These are phyloP conservation scores for Leuctra nigra DNA, from an alignment of 2,888 invertebrate species.

Conservation along the genomic window DNA sequence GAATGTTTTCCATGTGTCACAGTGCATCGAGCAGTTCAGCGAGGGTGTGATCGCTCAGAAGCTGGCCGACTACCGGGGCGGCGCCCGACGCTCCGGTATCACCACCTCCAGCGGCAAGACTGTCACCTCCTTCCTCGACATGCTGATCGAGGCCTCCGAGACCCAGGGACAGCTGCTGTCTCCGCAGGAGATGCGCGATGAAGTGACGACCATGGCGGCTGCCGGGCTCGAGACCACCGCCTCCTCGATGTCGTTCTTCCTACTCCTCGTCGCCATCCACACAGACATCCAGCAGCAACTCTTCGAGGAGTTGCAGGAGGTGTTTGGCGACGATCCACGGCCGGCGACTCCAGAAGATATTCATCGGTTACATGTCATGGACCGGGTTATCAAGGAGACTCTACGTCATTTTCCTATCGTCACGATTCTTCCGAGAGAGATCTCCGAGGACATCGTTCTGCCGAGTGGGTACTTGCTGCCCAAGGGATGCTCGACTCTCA, in stretches of 20 bases:
- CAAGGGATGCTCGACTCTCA: slow-evolving; percentile 3
- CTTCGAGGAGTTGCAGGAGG: neutral
- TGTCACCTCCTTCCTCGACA: slow-evolving; percentile 16
- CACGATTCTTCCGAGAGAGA: neutral
- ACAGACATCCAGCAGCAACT: slow-evolving; percentile 20
- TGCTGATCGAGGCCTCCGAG: slow-evolving; percentile 9
- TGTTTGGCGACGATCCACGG: neutral
- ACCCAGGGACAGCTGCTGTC: slow-evolving; percentile 18
- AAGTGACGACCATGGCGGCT: slow-evolving; percentile 28
- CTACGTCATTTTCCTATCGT: slow-evolving; percentile 1
- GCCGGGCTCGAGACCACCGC: slow-evolving; percentile 30
- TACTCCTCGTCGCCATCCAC: slow-evolving; percentile 29
- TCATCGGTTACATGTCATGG: neutral
- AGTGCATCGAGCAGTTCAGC: slow-evolving; percentile 1
- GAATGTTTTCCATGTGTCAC: too few relatives aligned
- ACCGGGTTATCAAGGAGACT: slow-evolving; percentile 8
- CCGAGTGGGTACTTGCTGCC: slow-evolving; percentile 3
- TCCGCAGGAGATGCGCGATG: slow-evolving; percentile 25
- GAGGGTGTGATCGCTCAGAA: neutral
- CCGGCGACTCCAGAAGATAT: neutral
- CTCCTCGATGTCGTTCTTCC: slow-evolving; percentile 18
- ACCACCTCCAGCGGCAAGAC: neutral
- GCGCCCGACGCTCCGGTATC: neutral
- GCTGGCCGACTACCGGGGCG: slow-evolving; percentile 8
- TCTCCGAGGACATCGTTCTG: neutral